These are phyloP conservation scores for Hippopotamus amphibius DNA, from an alignment of 2,113 vertebrate species.

Conservation along the genomic window DNA sequence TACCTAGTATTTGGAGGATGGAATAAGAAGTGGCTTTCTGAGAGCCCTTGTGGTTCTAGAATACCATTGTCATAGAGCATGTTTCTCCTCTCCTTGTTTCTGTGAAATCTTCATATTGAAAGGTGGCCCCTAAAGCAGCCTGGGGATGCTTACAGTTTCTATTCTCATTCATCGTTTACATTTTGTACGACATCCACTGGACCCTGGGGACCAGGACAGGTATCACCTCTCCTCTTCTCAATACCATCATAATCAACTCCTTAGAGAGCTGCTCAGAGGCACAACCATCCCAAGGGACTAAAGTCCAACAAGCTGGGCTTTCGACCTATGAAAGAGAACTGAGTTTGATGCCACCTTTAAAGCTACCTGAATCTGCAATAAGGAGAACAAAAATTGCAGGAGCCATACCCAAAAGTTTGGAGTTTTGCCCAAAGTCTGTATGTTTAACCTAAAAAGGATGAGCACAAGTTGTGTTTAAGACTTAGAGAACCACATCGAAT, in stretches of 20 bases:
- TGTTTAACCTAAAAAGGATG: neutral
- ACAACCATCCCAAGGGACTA: neutral
- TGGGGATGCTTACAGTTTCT: neutral
- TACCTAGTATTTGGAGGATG: neutral
- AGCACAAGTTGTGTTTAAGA: neutral
- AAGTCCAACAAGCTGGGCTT: neutral
- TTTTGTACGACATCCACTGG: no score
- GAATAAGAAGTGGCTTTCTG: neutral
- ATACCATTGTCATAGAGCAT: neutral
- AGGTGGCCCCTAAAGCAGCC: neutral
- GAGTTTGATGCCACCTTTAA: neutral
- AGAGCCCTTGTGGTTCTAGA: neutral
- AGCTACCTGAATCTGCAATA: neutral
- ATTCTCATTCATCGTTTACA: neutral
- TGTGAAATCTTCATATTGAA: neutral
- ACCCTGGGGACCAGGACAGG: neutral
- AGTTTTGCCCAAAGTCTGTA: neutral
- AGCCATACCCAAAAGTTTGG: neutral
- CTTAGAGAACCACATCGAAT: neutral
- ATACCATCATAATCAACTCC: neutral
- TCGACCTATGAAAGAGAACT: neutral
- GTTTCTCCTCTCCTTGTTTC: neutral
- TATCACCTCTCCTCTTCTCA: neutral
- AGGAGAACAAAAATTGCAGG: neutral
- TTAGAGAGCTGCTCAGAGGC: neutral